phyloP scores from a whole-genome alignment of 1,140 invertebrate genomes.

The Drusus annulatus region DNA sequence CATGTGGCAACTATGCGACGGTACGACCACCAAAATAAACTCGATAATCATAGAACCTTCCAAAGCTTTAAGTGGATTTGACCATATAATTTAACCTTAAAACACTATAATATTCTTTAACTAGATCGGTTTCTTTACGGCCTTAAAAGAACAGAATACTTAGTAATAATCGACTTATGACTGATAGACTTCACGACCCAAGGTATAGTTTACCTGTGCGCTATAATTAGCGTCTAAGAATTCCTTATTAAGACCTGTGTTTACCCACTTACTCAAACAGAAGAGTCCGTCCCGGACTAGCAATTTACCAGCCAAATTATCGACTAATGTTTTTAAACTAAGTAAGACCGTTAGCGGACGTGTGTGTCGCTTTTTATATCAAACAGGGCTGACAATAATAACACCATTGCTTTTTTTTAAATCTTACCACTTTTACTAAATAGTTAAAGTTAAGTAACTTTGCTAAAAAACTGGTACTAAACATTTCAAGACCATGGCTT shows the following conservation, averaged over 20 bases:
- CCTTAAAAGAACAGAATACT: slow-evolving; percentile 15
- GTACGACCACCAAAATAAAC: no score
- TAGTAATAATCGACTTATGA: slow-evolving; percentile 19
- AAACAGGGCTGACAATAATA: slow-evolving; percentile 10
- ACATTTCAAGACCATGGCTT: no score
- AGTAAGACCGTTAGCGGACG: slow-evolving; percentile 14
- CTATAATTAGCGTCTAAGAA: slow-evolving; percentile 23
- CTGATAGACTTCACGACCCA: neutral
- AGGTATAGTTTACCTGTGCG: slow-evolving; percentile 1
- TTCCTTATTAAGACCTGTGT: slow-evolving; percentile 40
- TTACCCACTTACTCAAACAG: slow-evolving; percentile 47
- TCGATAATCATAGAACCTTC: no score
- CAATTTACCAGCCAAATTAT: slow-evolving; percentile 43
- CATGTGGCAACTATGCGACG: no score
- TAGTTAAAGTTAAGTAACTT: no score
- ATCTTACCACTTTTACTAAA: no score
- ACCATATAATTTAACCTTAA: slow-evolving; percentile 14
- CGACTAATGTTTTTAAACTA: slow-evolving; percentile 28
- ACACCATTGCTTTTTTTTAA: no score
- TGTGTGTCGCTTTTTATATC: slow-evolving; percentile 14
- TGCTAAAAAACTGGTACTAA: no score
- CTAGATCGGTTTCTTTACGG: slow-evolving; percentile 12
- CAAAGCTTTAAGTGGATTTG: neutral
- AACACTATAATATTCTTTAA: slow-evolving; percentile 26
- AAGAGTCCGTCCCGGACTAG: neutral